These are phyloP conservation scores for Melanotaenia maccullochi DNA, from an alignment of 2,797 vertebrate species.

Conservation along the genomic window DNA sequence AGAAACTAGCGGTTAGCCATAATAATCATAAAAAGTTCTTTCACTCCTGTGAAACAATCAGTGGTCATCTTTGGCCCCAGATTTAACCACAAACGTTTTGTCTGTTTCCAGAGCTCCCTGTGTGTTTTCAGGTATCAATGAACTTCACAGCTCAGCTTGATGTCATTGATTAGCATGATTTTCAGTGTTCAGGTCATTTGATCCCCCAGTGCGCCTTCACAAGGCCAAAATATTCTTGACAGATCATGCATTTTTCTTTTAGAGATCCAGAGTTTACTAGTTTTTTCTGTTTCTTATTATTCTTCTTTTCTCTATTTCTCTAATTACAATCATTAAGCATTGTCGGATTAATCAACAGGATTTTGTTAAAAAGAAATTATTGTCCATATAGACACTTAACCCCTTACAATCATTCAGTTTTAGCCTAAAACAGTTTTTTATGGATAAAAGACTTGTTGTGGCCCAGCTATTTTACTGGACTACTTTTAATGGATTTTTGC, in stretches of 20 bases:
- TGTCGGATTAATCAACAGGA: neutral
- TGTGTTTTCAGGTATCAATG: slow-evolving; percentile 36
- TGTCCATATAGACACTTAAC: neutral
- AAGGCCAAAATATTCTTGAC: slow-evolving; percentile 10
- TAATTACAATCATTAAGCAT: neutral
- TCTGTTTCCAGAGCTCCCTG: neutral
- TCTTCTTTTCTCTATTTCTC: neutral
- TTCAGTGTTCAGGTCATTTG: slow-evolving; percentile 40
- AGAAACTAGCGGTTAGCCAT: neutral
- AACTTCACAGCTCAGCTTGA: slow-evolving; percentile 26
- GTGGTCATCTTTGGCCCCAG: neutral
- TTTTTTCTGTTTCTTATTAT: slow-evolving; percentile 4
- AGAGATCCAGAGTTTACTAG: slow-evolving; percentile 4
- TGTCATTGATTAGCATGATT: slow-evolving; percentile 58
- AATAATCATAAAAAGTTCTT: neutral
- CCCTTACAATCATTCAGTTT: neutral
- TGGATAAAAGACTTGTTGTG: no score
- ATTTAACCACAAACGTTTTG: slow-evolving; percentile 14
- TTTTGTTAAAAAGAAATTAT: neutral
- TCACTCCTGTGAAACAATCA: neutral
- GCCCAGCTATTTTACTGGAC: no score
- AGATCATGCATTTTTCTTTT: neutral
- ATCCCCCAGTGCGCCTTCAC: slow-evolving; percentile 32
- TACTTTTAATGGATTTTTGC: no score
- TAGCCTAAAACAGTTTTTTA: no score